Base-by-base conservation (phyloP, 2,113 vertebrate species). In the Todiramphus saurophagus region DNA sequence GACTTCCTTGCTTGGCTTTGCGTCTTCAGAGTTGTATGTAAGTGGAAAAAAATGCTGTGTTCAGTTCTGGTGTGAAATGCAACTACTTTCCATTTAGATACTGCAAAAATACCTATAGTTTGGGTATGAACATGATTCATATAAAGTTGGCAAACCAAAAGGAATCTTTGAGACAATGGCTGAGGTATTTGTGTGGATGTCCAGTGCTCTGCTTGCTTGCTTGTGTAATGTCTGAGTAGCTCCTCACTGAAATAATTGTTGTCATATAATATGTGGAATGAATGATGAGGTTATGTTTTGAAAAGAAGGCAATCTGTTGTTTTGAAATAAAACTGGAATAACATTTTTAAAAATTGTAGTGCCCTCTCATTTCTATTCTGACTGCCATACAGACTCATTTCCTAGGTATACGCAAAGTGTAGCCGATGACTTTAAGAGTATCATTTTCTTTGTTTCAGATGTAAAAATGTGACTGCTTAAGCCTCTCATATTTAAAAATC, bases 261-360 rank as follows among this genome's bases (percentile, higher is more conserved):
- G 19, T 63, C 76, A 55, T 60, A 33, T 85, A 62, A 89, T 78
- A 75, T 53, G 51, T 39, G 81, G 83, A 83, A 77, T 92, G 73
- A 90, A 81, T 88, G 48, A 72, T 78, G 50, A 60, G 16, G 10
- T 55, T 76, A 60, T 79, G 68, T 63, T 94, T 89, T 90, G 60
- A 55, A 91, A 93, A 88, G 41, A 74, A 62, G n/a, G n/a, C 24
- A 70, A 43, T 70, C 39, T 0, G 0, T 76, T 95, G 31, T 90
- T 96, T 87, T 87, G 66, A 94, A 97, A 93, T 97, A 95, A 96
- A 96, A 94, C 92, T 97, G 96, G 96, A 96, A 82, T 83, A 91
- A 55, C 16, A 13, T 83, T 51, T 73, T 81, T 81, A 78, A 74
- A 90, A 87, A 50, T 11, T 88, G 41, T 77, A 43, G 19, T 56